phyloP scores from a whole-genome alignment of 30 jellyfish, hydroid and myxozoan genomes.

The Pelagia noctiluca region DNA sequence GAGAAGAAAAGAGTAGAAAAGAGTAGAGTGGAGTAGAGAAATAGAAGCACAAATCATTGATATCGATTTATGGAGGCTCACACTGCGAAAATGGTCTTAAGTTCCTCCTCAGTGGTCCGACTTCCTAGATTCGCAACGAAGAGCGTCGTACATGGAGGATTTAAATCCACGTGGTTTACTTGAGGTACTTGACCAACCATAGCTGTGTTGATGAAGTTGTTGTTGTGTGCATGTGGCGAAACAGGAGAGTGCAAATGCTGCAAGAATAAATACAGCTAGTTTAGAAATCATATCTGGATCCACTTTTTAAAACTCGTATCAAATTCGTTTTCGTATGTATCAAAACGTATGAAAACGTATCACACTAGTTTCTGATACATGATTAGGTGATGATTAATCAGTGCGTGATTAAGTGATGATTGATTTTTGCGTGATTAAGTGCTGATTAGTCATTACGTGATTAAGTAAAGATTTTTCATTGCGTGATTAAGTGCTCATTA shows the following conservation, averaged over 20 bases:
- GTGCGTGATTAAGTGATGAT: neutral
- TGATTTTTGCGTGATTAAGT: neutral
- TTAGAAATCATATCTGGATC: neutral
- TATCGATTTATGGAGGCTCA: conserved; percentile 4
- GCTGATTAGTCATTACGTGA: neutral
- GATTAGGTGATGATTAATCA: neutral
- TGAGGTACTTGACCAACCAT: conserved; percentile 41
- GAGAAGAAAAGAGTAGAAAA: no score
- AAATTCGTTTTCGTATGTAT: neutral
- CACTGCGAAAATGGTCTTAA: conserved; percentile 78
- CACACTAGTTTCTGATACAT: neutral
- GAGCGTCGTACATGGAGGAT: conserved; percentile 85
- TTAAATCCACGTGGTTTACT: conserved; percentile 32
- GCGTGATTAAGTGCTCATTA: no score
- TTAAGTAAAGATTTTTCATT: neutral
- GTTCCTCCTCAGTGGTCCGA: conserved; percentile 91
- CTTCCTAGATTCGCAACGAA: conserved; percentile 94
- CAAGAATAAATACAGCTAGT: neutral
- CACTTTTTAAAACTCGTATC: neutral
- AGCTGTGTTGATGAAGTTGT: conserved; percentile 40
- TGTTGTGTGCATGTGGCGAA: conserved; percentile 71
- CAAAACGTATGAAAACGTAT: neutral
- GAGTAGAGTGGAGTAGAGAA: no score
- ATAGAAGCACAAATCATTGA: no score
- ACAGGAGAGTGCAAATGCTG: conserved; percentile 71